Percentiles rank a stretch among this genome's conserved stretches.
These are phyloP conservation scores for Drosophila falleni DNA, from an alignment of 2,888 invertebrate species.

Conservation along the genomic window DNA sequence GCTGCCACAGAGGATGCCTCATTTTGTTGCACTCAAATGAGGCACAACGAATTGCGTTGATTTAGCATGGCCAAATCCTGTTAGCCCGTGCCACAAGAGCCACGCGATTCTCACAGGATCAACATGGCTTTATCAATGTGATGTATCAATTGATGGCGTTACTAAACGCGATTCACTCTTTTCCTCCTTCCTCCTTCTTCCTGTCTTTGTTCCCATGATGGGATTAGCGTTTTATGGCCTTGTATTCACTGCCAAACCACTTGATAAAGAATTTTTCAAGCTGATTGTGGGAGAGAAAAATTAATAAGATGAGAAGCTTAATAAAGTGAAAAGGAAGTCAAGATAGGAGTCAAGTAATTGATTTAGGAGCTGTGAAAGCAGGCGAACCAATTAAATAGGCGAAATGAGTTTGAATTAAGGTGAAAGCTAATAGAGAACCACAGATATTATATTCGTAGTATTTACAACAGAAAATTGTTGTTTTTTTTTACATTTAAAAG, in stretches of 20 bases:
- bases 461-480: too few relatives aligned
- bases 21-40: conserved; percentile 79
- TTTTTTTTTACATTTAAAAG: too few relatives aligned
- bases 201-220: conserved; percentile 76
- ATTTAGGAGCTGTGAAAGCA: neutral
- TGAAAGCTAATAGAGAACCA: neutral
- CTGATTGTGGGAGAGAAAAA: conserved; percentile 13
- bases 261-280: conserved; percentile 72
- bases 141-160: conserved; percentile 77
- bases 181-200: neutral
- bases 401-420: neutral
- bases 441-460: neutral
- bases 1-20: conserved; percentile 45
- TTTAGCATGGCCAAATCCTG: conserved; percentile 83
- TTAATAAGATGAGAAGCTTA: conserved; percentile 19
- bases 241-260: conserved; percentile 71
- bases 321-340: conserved; percentile 1
- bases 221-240: conserved; percentile 79
- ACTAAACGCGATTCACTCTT: conserved; percentile 49
- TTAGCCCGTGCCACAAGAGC: conserved; percentile 72
- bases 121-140: conserved; percentile 59
- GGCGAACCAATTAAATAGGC: neutral
- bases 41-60: conserved; percentile 82
- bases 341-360: neutral
- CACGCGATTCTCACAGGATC: conserved; percentile 66